Evolutionary conservation across 2,797 vertebrate genomes (phyloP).

Genomic region (Urosaurus nigricauda): DNA sequence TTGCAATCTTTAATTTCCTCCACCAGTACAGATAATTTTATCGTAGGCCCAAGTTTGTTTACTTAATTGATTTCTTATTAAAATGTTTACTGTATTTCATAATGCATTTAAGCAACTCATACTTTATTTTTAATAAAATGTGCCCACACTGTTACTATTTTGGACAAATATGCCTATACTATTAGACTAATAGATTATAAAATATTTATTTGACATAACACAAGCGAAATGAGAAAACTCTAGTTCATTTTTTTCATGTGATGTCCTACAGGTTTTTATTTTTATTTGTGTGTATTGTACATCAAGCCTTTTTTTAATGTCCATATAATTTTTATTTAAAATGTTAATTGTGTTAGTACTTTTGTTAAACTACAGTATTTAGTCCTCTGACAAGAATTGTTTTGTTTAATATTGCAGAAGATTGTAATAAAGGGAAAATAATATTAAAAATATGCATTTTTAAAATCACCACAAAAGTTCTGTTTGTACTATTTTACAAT

Average conservation of each 20-base stretch:
- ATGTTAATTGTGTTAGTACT: background rate
- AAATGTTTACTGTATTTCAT: slow-evolving; percentile 12
- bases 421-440: background rate
- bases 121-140: slow-evolving; percentile 14
- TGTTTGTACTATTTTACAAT: background rate
- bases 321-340: background rate
- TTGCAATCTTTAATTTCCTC: slow-evolving; percentile 29
- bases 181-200: background rate
- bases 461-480: background rate
- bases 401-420: background rate
- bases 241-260: background rate
- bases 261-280: background rate
- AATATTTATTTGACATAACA: background rate
- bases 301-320: background rate
- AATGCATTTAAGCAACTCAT: background rate
- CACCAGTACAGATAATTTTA: slow-evolving; percentile 11
- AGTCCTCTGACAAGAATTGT: background rate
- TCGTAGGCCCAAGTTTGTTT: background rate
- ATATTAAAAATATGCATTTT: background rate
- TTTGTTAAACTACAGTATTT: background rate
- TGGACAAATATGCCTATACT: background rate
- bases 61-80: slow-evolving; percentile 22
- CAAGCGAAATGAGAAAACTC: background rate
- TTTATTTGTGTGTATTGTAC: background rate
- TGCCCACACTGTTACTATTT: background rate